Evolutionary conservation across 2,888 invertebrate genomes (phyloP).

Genomic region (Apamea crenata): DNA sequence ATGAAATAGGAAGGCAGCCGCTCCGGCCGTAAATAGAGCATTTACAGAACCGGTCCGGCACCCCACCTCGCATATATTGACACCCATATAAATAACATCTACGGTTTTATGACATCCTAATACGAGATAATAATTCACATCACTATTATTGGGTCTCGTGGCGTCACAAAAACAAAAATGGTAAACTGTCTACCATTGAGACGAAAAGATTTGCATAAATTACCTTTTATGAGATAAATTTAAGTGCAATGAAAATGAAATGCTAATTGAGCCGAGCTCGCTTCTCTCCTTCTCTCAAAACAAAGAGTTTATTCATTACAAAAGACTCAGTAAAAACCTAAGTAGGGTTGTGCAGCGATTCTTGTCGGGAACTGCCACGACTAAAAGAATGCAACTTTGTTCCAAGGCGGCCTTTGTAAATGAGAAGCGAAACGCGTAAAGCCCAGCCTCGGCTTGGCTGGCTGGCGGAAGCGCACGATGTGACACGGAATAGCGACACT

Average conservation of each 20-base stretch:
- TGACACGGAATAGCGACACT: conserved; percentile 68
- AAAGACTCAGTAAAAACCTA: conserved; percentile 71
- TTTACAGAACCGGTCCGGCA: conserved; percentile 56
- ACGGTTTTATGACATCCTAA: conserved; percentile 38
- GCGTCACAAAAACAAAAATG: conserved; percentile 35
- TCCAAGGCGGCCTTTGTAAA: conserved; percentile 71
- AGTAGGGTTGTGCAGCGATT: conserved; percentile 70
- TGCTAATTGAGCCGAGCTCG: conserved; percentile 67
- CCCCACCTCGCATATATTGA: conserved; percentile 48
- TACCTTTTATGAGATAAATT: conserved; percentile 61
- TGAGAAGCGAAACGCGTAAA: conserved; percentile 67
- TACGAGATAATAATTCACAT: conserved; percentile 25
- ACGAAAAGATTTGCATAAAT: conserved; percentile 62
- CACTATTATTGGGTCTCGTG: conserved; percentile 17
- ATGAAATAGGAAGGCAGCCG: conserved; percentile 66
- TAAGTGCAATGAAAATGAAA: conserved; percentile 65
- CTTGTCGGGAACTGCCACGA: conserved; percentile 66
- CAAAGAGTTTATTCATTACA: conserved; percentile 74
- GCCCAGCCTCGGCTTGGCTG: conserved; percentile 54
- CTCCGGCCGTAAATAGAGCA: conserved; percentile 61
- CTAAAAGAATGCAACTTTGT: conserved; percentile 74
- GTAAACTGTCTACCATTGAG: conserved; percentile 21
- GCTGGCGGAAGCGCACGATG: conserved; percentile 68
- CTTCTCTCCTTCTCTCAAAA: conserved; percentile 66
- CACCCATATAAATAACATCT: conserved; percentile 53